Percentiles rank a stretch among this genome's conserved stretches.
phyloP scores from a whole-genome alignment of 2,113 vertebrate genomes.

The Chinchilla lanigera region DNA sequence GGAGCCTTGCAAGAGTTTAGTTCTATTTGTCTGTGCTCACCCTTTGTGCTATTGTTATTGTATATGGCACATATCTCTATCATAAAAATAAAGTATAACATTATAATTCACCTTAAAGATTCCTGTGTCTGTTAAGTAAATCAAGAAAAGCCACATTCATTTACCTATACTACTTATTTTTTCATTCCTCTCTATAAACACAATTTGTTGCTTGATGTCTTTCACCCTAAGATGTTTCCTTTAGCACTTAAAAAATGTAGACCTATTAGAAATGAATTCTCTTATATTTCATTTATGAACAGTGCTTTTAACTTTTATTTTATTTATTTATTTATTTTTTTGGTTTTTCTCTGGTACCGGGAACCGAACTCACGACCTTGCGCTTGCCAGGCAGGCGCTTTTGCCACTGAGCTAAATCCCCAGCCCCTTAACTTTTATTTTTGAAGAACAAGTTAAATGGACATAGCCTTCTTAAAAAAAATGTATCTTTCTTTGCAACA shows the following conservation, averaged over 20 bases:
- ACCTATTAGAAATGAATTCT: background rate
- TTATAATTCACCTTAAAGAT: background rate
- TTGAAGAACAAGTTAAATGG: constrained; percentile 8
- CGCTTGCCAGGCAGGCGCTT: too few species aligned
- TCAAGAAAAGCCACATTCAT: background rate
- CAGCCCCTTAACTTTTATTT: background rate
- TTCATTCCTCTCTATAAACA: background rate
- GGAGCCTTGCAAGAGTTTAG: background rate
- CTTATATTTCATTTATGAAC: constrained; percentile 27
- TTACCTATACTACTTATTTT: background rate
- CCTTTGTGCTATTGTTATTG: background rate
- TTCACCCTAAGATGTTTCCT: background rate
- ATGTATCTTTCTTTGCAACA: background rate
- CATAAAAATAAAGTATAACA: background rate
- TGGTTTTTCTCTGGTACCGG: too few species aligned
- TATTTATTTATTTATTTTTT: too few species aligned
- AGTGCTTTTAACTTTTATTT: constrained; percentile 2
- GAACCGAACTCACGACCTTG: too few species aligned
- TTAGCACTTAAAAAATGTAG: constrained; percentile 31
- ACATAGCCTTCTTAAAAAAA: background rate
- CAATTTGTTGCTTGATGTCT: background rate
- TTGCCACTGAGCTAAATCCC: too few species aligned
- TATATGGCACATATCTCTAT: background rate
- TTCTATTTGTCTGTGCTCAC: background rate
- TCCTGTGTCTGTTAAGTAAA: background rate